A percentile compares a stretch with the other conserved stretches of the same genome.
phyloP scores from a whole-genome alignment of 2,113 vertebrate genomes.

The Crocuta crocuta region DNA sequence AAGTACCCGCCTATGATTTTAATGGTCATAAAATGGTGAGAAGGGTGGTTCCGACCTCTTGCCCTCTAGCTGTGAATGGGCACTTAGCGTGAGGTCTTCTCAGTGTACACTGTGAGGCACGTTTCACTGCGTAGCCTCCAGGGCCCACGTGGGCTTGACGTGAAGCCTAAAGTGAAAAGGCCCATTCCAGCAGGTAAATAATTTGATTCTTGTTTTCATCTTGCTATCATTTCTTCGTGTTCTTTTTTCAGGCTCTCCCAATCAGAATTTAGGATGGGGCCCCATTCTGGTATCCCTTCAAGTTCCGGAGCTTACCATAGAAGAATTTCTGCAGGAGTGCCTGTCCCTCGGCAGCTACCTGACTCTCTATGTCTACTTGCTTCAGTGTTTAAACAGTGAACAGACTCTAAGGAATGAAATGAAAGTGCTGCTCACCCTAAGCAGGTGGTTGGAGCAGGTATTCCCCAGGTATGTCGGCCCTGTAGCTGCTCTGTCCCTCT shows the following conservation, averaged over 20 bases:
- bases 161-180: not conserved
- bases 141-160: not conserved
- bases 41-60: not conserved
- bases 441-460: constrained; percentile 94
- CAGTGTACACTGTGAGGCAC: rapidly evolving
- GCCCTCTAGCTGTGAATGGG: not conserved
- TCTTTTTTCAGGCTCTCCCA: constrained; percentile 84
- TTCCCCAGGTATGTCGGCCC: constrained; percentile 90
- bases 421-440: constrained; percentile 91
- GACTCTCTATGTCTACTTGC: constrained; percentile 95
- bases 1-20: not conserved
- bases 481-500: not conserved
- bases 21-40: not conserved
- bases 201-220: not conserved
- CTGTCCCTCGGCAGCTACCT: constrained; percentile 94
- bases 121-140: not conserved
- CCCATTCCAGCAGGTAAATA: not conserved
- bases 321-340: constrained; percentile 97
- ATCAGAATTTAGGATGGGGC: constrained; percentile 93
- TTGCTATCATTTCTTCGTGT: not conserved
- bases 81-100: not conserved
- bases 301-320: constrained; percentile 96
- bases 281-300: constrained; percentile 96
- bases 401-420: constrained; percentile 94
- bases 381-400: constrained; percentile 94